Percentiles rank a stretch among this genome's conserved stretches.
These are phyloP conservation scores for Mycetomoellerius zeteki DNA, from an alignment of 1,140 invertebrate genomes.

Conservation along the genomic window DNA sequence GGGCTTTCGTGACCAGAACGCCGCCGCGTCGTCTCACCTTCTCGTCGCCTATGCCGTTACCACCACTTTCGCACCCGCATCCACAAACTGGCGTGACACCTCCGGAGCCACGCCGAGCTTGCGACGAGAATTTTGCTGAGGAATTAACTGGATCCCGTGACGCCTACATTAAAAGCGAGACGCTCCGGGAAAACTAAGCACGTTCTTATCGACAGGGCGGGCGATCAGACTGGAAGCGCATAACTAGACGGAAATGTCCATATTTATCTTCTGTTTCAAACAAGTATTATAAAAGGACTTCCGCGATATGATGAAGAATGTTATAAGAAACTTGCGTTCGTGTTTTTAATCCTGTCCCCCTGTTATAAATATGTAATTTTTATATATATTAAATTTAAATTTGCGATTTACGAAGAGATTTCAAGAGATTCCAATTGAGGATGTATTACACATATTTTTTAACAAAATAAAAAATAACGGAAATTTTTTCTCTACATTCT, in stretches of 20 bases:
- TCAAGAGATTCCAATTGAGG: no score
- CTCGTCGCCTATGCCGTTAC: slow-evolving; percentile 25
- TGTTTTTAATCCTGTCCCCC: not conserved
- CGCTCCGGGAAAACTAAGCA: slow-evolving; percentile 8
- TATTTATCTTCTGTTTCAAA: not conserved
- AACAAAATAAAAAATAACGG: no score
- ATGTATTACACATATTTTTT: no score
- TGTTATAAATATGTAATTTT: not conserved
- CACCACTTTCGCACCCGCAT: not conserved
- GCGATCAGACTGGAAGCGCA: not conserved
- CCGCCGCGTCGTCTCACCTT: slow-evolving; percentile 27
- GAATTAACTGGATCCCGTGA: slow-evolving; percentile 53
- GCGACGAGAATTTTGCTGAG: slow-evolving; percentile 56
- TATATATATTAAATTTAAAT: slow-evolving; percentile 1
- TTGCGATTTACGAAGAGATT: not conserved
- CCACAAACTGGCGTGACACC: slow-evolving; percentile 53
- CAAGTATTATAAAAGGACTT: not conserved
- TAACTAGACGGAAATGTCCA: not conserved
- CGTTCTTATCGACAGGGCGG: slow-evolving; percentile 17
- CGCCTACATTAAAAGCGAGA: slow-evolving; percentile 47
- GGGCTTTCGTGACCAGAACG: slow-evolving; percentile 67
- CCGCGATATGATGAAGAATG: not conserved
- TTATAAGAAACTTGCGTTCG: not conserved
- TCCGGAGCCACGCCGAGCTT: slow-evolving; percentile 36
- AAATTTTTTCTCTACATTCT: no score